phyloP scores from a whole-genome alignment of 2,888 invertebrate species.

The Orthonevra nobilis region DNA sequence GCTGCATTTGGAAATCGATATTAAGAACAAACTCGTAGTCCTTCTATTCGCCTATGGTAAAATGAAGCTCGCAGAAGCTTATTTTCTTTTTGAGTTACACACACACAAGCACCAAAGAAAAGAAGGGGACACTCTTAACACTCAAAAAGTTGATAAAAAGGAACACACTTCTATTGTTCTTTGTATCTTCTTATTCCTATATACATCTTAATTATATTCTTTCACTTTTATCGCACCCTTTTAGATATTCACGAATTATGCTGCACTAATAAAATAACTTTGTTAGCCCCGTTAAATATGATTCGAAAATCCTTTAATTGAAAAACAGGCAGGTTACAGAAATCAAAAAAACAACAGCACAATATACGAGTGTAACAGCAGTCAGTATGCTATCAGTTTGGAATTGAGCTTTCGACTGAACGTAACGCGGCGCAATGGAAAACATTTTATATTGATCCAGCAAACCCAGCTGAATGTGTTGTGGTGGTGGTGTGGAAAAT shows the following conservation, averaged over 20 bases:
- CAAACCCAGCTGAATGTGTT: slow-evolving; percentile 56
- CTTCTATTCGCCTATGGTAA: slow-evolving; percentile 22
- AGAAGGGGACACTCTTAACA: slow-evolving; percentile 34
- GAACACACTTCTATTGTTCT: too few relatives aligned
- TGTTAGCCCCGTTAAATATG: slow-evolving; percentile 47
- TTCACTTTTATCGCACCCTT: slow-evolving; percentile 34
- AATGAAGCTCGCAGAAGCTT: slow-evolving; percentile 27
- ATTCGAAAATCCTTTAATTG: slow-evolving; percentile 31
- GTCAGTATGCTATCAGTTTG: slow-evolving; percentile 75
- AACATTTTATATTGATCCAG: slow-evolving; percentile 79
- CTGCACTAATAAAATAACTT: slow-evolving; percentile 11
- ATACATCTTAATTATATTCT: slow-evolving; percentile 10
- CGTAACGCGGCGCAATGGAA: slow-evolving; percentile 78
- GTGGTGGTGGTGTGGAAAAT: slow-evolving; percentile 35
- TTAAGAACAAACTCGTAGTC: slow-evolving; percentile 33
- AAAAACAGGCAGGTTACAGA: slow-evolving; percentile 22
- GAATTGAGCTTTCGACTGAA: slow-evolving; percentile 79
- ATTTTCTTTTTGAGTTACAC: slow-evolving; percentile 46
- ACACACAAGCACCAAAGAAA: slow-evolving; percentile 28
- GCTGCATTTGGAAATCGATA: slow-evolving; percentile 56
- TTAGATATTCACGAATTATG: slow-evolving; percentile 6
- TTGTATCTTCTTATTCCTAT: slow-evolving; percentile 29
- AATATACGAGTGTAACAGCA: slow-evolving; percentile 52
- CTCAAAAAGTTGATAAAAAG: too few relatives aligned
- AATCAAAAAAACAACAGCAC: too few relatives aligned